Conservation (phyloP, 2,888 invertebrate genomes). For the Nephrotoma flavescens region DNA sequence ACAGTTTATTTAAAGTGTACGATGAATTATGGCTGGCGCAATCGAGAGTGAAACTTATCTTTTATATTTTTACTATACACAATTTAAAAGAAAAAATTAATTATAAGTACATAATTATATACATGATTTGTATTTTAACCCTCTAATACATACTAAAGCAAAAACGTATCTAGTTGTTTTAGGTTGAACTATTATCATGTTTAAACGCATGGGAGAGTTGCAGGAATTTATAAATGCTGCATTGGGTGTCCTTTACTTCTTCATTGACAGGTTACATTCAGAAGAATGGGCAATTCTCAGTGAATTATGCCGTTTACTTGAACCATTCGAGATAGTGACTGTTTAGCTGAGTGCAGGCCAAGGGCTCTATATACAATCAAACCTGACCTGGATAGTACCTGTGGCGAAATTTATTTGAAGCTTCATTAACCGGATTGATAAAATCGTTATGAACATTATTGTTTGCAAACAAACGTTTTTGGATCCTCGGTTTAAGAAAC, state of each 20-base stretch:
- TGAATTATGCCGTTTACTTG: slow-evolving; percentile 8
- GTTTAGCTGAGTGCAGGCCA: neutral
- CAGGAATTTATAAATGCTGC: neutral
- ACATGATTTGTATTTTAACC: no score
- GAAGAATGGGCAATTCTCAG: neutral
- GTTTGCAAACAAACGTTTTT: slow-evolving; percentile 12
- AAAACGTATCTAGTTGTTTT: no score
- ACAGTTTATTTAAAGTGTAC: no score
- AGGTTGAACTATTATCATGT: no score
- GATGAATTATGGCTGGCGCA: no score
- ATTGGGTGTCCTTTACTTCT: neutral
- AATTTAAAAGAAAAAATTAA: no score
- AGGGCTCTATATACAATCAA: neutral
- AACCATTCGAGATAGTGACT: neutral
- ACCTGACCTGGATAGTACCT: neutral
- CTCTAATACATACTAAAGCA: no score
- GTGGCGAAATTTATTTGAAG: neutral
- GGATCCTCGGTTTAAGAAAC: no score
- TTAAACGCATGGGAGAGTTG: slow-evolving; percentile 11
- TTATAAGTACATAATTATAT: no score
- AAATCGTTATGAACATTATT: slow-evolving; percentile 7
- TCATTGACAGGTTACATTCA: neutral
- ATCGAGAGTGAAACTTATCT: no score
- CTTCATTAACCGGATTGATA: slow-evolving; percentile 6
- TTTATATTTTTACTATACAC: no score